Percentiles rank a stretch among this genome's conserved stretches.
Conservation (phyloP, 2,113 vertebrate genomes). For the Carassius carassius region DNA sequence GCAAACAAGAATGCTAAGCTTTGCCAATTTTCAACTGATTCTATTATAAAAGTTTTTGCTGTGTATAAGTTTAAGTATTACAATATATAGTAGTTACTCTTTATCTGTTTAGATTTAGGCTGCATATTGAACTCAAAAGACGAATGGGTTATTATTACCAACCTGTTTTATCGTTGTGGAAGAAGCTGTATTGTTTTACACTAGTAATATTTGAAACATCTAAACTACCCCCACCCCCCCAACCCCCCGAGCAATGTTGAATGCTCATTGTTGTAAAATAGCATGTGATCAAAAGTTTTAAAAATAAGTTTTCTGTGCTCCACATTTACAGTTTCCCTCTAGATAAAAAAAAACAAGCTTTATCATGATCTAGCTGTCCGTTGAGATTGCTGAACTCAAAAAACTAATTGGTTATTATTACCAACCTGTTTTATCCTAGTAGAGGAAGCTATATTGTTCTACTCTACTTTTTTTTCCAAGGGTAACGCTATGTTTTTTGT, state of each 20-base stretch:
- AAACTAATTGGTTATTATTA: conserved; percentile 10
- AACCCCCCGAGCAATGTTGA: not conserved
- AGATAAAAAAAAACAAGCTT: not conserved
- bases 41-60: not conserved
- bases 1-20: conserved; percentile 39
- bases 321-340: not conserved
- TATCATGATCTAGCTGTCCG: not conserved
- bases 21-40: conserved; percentile 11
- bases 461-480: not conserved
- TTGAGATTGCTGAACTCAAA: conserved; percentile 2
- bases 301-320: conserved; percentile 8
- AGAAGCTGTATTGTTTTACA: conserved; percentile 56
- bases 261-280: not conserved
- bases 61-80: not conserved
- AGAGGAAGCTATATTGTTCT: not conserved
- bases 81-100: not conserved
- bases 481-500: not conserved
- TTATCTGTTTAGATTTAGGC: conserved; percentile 9
- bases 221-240: not conserved
- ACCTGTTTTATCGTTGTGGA: conserved; percentile 56
- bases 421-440: conserved; percentile 13
- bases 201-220: conserved; percentile 14
- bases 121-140: conserved; percentile 8
- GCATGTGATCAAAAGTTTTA: conserved; percentile 12
- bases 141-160: conserved; percentile 46